Evolutionary conservation across 92 coral and sea anemone genomes (phyloP), one percentile per base, ranked within the genome.

Genomic region (Actinernus sp.): DNA sequence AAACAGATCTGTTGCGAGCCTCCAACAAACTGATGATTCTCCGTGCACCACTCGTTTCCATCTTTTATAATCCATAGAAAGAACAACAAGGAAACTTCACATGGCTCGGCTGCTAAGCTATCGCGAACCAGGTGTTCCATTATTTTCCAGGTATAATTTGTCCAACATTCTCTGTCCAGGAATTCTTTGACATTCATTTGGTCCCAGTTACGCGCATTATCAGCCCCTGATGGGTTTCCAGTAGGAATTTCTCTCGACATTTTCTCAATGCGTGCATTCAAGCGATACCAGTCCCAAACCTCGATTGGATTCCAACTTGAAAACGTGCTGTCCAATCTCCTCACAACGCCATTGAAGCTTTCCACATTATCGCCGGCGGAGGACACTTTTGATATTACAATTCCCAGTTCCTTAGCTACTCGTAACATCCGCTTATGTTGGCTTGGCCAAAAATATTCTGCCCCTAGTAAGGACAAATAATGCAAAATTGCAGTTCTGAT

Each of bases 261-360:
- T 2, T 50, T 30, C 45, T 90, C 80, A 47, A 86, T 65, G 21
- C 78, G 64, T 4, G 79, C 69, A 52, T 75, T 61, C 62, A 78
- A 58, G 63, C 68, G 50, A 65, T 76, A 84, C 30, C 71, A 90
- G 57, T 90, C 97, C 52, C 82, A 77, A 26, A 90, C 73, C 1
- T 92, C 97, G 7, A 86, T 1, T 6, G 88, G 92, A 46, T 90
- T 86, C 93, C 92, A 86, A 2, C 89, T 86, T 0, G 92, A 81
- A 51, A 81, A 28, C 66, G 82, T 89, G 0, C 97, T 89, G 9
- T 55, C 12, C 24, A 62, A 89, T 33, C 67, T 54, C 21, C 64
- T 55, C 38, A 80, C 54, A 10, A 62, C 58, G 13, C 89, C 92
- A 22, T 69, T 74, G 25, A 90, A 70, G 51, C 74, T 68, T 50